Evolutionary conservation across 2,888 invertebrate genomes (phyloP).

Genomic region (Tinea trinotella): DNA sequence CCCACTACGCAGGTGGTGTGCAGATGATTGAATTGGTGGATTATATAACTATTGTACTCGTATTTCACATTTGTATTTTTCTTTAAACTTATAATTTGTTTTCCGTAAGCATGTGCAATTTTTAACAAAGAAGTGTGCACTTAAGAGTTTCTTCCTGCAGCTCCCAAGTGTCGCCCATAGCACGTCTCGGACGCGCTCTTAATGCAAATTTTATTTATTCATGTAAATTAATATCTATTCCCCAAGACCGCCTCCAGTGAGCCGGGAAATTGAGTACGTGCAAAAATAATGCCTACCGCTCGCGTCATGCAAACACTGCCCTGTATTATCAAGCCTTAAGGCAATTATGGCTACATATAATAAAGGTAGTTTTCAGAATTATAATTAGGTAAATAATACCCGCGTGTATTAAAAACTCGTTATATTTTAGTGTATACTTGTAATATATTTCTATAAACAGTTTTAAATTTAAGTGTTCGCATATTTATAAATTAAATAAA

Average conservation of each 20-base stretch:
- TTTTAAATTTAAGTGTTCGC: too few species aligned
- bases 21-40: too few species aligned
- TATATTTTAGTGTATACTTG: too few species aligned
- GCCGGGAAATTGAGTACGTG: slow-evolving; percentile 70
- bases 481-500: too few species aligned
- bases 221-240: slow-evolving; percentile 73
- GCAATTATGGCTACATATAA: not conserved
- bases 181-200: slow-evolving; percentile 47
- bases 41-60: too few species aligned
- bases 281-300: slow-evolving; percentile 58
- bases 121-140: not conserved
- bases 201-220: slow-evolving; percentile 73
- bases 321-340: slow-evolving; percentile 16
- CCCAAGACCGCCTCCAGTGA: slow-evolving; percentile 53
- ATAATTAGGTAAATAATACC: slow-evolving; percentile 1
- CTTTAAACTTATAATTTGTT: too few species aligned
- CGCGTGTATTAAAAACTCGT: too few species aligned
- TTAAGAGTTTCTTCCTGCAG: not conserved
- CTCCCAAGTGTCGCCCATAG: slow-evolving; percentile 19
- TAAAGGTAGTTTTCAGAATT: slow-evolving; percentile 1
- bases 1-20: too few species aligned
- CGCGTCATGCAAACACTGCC: slow-evolving; percentile 51
- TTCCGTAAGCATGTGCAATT: not conserved
- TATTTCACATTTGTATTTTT: too few species aligned
- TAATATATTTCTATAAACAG: too few species aligned